A percentile compares a stretch with the other conserved stretches of the same genome.
These are phyloP conservation scores for Deilephila porcellus DNA, from an alignment of 2,888 invertebrate species.

Conservation along the genomic window DNA sequence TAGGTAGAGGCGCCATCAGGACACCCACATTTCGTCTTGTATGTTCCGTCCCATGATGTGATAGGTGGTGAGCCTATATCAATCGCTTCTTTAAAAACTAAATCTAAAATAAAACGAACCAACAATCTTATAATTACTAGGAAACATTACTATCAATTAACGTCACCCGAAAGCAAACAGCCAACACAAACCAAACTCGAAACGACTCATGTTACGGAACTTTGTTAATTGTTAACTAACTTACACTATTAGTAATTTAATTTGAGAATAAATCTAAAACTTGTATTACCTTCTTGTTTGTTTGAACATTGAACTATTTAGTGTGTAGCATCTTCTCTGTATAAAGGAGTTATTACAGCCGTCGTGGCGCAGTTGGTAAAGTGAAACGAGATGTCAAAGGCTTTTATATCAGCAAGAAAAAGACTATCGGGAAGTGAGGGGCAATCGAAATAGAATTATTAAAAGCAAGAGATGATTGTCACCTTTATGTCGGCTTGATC, in stretches of 20 bases:
- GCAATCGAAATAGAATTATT: no score
- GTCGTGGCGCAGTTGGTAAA: neutral
- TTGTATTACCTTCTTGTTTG: slow-evolving; percentile 41
- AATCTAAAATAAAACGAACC: neutral
- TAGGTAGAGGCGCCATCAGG: no score
- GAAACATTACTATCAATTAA: slow-evolving; percentile 34
- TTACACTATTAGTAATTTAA: slow-evolving; percentile 33
- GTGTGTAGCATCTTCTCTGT: neutral
- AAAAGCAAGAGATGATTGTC: no score
- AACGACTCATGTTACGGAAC: slow-evolving; percentile 42
- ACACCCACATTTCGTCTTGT: no score
- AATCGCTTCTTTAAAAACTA: no score
- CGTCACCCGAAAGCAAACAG: slow-evolving; percentile 35
- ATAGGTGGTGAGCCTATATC: no score
- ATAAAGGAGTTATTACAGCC: no score
- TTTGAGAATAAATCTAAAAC: slow-evolving; percentile 43
- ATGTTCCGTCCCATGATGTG: no score
- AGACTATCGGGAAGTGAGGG: neutral
- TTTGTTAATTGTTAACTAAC: slow-evolving; percentile 44
- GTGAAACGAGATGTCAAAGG: neutral
- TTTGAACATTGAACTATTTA: neutral
- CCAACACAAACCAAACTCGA: slow-evolving; percentile 36
- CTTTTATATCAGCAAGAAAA: no score
- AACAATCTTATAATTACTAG: neutral
- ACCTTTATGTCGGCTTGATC: no score